These are phyloP conservation scores for Cyphomyrus discorhynchus DNA, from an alignment of 2,113 vertebrate genomes.

Conservation along the genomic window DNA sequence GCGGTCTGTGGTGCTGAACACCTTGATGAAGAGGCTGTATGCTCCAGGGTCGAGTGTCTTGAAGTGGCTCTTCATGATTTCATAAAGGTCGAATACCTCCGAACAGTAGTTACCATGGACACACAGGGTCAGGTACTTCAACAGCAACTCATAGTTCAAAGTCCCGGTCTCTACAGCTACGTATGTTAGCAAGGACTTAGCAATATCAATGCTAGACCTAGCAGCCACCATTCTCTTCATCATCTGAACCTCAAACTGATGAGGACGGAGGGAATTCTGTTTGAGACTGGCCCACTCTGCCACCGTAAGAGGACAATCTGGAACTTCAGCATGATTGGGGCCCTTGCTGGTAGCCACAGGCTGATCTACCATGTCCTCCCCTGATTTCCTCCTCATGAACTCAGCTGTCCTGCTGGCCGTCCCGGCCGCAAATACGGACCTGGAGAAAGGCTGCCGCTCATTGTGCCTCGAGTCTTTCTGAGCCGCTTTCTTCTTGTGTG, in stretches of 20 bases:
- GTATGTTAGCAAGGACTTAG: slow-evolving; percentile 79
- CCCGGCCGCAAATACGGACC: slow-evolving; percentile 68
- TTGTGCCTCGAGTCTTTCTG: background rate
- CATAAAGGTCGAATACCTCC: slow-evolving; percentile 76
- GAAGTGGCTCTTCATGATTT: slow-evolving; percentile 77
- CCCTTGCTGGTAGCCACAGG: slow-evolving; percentile 6
- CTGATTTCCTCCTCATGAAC: slow-evolving; percentile 32
- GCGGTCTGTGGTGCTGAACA: slow-evolving; percentile 65
- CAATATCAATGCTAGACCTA: slow-evolving; percentile 59
- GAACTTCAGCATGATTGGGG: slow-evolving; percentile 40
- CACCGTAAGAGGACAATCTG: slow-evolving; percentile 62
- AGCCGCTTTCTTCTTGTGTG: slow-evolving; percentile 7
- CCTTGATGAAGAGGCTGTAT: slow-evolving; percentile 71
- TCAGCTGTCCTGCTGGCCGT: slow-evolving; percentile 62
- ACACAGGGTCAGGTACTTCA: slow-evolving; percentile 76
- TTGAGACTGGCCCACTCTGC: slow-evolving; percentile 72
- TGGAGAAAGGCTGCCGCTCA: slow-evolving; percentile 26
- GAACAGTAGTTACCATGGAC: slow-evolving; percentile 59
- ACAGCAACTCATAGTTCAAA: slow-evolving; percentile 67
- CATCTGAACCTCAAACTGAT: slow-evolving; percentile 66
- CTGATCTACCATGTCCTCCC: slow-evolving; percentile 13
- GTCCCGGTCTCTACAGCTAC: slow-evolving; percentile 67
- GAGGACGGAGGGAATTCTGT: slow-evolving; percentile 37
- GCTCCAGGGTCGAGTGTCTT: slow-evolving; percentile 69
- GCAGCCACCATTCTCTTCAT: slow-evolving; percentile 50